phyloP scores from a whole-genome alignment of 2,113 vertebrate species.

The pig (Sus scrofa) region DNA sequence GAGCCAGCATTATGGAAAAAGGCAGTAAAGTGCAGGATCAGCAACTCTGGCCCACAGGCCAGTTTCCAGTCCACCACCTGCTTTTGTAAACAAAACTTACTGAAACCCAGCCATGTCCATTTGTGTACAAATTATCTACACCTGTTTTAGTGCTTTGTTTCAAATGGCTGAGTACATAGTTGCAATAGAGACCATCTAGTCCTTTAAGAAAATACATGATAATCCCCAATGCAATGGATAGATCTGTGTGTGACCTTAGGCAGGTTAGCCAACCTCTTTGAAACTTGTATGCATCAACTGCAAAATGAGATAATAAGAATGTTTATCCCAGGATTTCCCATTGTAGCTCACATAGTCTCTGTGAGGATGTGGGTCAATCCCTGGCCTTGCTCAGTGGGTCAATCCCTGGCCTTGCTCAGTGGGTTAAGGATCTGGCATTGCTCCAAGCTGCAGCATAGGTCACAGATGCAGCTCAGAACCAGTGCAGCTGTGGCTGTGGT shows the following conservation, averaged over 20 bases:
- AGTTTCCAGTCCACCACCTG: not conserved
- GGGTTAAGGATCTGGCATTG: no score
- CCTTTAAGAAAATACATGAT: not conserved
- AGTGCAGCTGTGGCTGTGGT: no score
- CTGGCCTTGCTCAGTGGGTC: no score
- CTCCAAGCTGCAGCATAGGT: no score
- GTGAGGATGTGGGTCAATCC: no score
- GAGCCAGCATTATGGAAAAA: not conserved
- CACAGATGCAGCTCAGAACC: no score
- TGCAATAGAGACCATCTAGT: not conserved
- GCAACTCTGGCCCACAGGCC: not conserved
- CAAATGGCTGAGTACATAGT: not conserved
- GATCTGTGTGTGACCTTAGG: not conserved
- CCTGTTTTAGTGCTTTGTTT: not conserved
- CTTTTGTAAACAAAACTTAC: conserved; percentile 45
- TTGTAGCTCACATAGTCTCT: no score
- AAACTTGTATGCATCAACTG: not conserved
- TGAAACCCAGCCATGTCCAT: not conserved
- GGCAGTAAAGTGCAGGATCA: not conserved
- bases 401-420: no score
- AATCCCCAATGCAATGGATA: not conserved
- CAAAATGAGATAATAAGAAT: not conserved
- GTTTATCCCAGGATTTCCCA: not conserved
- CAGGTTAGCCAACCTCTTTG: not conserved
- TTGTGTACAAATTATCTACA: not conserved